phyloP scores from a whole-genome alignment of 1,140 invertebrate species.

The Theocolax elegans region DNA sequence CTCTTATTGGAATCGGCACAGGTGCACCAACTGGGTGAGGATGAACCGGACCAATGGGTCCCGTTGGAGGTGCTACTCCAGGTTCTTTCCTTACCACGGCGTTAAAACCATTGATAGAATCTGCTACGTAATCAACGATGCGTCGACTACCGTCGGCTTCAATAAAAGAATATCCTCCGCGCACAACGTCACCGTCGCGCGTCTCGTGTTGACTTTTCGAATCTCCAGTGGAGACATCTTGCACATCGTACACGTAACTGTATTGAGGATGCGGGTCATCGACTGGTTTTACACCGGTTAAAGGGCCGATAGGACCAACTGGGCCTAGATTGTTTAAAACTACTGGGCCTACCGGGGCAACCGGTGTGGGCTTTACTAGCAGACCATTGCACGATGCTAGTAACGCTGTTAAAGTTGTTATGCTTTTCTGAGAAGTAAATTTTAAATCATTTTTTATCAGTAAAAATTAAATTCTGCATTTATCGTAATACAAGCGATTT shows the following conservation, averaged over 20 bases:
- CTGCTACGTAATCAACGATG: constrained; percentile 66
- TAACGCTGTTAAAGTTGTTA: not conserved
- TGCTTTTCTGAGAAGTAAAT: not conserved
- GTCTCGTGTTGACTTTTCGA: constrained; percentile 32
- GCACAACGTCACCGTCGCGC: constrained; percentile 31
- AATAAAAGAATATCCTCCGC: constrained; percentile 49
- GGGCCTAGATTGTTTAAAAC: no score
- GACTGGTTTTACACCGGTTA: no score
- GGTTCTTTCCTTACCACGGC: constrained; percentile 59
- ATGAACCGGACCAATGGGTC: constrained; percentile 43
- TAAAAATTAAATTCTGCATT: no score
- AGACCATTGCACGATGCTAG: not conserved
- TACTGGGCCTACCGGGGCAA: not conserved
- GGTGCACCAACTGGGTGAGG: not conserved
- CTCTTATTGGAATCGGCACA: not conserved
- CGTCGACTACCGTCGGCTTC: constrained; percentile 66
- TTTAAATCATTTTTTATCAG: no score
- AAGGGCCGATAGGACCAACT: no score
- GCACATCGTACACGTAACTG: constrained; percentile 29
- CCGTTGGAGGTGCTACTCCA: constrained; percentile 47
- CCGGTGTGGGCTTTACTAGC: not conserved
- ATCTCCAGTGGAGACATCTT: constrained; percentile 20
- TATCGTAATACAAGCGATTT: no score
- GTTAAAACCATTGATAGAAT: constrained; percentile 64
- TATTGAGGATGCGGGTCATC: constrained; percentile 9